Evolutionary conservation across 2,113 vertebrate genomes (phyloP).

Genomic region (Campylomormyrus tamandua): DNA sequence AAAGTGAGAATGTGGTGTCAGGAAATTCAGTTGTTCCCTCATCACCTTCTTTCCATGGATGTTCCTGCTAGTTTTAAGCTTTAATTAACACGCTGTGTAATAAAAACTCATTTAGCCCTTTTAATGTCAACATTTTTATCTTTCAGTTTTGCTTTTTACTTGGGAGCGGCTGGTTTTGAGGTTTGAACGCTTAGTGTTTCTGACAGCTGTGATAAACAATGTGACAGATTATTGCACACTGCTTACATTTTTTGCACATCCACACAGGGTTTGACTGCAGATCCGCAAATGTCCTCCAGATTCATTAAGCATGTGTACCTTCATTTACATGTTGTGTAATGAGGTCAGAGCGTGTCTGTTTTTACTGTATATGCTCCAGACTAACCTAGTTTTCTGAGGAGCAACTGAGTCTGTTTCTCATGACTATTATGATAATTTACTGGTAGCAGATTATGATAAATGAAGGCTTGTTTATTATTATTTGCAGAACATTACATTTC

Average conservation of each 20-base stretch:
- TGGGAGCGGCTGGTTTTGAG: background rate
- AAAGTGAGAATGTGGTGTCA: background rate
- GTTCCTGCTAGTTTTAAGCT: background rate
- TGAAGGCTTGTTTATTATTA: background rate
- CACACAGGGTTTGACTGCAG: background rate
- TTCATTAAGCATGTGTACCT: background rate
- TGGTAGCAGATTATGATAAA: background rate
- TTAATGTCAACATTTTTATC: background rate
- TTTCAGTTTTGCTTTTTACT: background rate
- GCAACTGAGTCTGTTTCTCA: background rate
- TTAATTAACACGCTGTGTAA: background rate
- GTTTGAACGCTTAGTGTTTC: background rate
- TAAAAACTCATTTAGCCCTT: background rate
- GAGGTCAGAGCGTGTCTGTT: background rate
- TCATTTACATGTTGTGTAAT: background rate
- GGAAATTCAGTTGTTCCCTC: background rate
- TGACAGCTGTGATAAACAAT: constrained; percentile 14
- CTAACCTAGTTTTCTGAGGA: background rate
- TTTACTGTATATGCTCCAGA: background rate
- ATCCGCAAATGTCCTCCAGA: background rate
- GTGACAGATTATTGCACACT: background rate
- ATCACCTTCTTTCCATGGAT: background rate
- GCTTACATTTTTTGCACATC: background rate
- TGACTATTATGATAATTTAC: background rate
- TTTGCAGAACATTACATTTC: background rate